Percentiles rank a stretch among this genome's conserved stretches.
phyloP scores from a whole-genome alignment of 1,140 invertebrate genomes.

The Aphelenchoides avenae region DNA sequence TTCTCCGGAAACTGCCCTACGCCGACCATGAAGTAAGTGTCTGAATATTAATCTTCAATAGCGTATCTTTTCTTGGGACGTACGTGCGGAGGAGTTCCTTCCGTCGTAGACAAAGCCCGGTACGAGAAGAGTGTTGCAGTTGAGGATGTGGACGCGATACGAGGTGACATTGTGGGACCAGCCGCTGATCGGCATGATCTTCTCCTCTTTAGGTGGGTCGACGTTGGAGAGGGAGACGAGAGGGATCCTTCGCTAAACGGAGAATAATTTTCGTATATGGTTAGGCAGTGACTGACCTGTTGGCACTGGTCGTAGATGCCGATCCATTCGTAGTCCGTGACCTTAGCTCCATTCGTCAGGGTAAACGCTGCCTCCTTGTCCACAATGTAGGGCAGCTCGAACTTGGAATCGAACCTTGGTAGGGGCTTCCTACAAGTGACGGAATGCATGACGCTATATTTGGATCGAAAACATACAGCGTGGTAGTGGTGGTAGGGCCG shows the following conservation, averaged over 20 bases:
- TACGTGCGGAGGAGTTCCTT: conserved; percentile 32
- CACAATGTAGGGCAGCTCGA: conserved; percentile 30
- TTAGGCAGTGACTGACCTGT: conserved; percentile 31
- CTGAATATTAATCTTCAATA: conserved; percentile 24
- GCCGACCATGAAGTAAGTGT: conserved; percentile 51
- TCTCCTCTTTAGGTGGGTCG: conserved; percentile 53
- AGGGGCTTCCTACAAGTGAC: not conserved
- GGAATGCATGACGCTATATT: not conserved
- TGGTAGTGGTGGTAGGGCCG: conserved; percentile 17
- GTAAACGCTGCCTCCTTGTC: conserved; percentile 45
- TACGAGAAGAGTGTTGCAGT: conserved; percentile 54
- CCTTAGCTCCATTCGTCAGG: conserved; percentile 50
- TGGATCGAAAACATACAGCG: conserved; percentile 9
- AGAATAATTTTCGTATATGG: not conserved
- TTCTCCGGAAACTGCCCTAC: conserved; percentile 48
- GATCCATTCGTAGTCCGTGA: conserved; percentile 53
- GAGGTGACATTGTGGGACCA: conserved; percentile 49
- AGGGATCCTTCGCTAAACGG: conserved; percentile 39
- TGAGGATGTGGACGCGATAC: conserved; percentile 50
- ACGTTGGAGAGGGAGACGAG: conserved; percentile 46
- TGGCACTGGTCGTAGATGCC: conserved; percentile 50
- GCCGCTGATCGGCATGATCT: conserved; percentile 37
- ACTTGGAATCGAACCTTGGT: conserved; percentile 14
- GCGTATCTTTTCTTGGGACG: not conserved
- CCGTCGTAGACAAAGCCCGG: conserved; percentile 45